Evolutionary conservation across 1,140 invertebrate genomes (phyloP).

Genomic region (Aporrectodea caliginosa): DNA sequence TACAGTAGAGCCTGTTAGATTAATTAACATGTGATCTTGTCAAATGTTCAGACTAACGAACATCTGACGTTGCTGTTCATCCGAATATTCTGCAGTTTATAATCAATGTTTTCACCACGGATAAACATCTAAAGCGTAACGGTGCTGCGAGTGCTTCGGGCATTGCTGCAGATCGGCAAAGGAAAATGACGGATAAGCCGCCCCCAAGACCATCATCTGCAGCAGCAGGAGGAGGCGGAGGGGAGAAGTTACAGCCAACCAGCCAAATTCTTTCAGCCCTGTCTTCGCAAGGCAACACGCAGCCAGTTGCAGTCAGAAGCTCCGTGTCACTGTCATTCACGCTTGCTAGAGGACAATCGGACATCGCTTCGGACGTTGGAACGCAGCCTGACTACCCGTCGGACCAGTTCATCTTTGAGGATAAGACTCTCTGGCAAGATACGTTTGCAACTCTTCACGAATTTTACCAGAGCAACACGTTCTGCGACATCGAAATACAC

Average conservation of each 20-base stretch:
- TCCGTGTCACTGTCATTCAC: not conserved
- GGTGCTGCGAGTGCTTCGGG: no score
- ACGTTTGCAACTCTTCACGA: conserved; percentile 37
- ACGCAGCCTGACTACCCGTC: not conserved
- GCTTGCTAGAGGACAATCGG: not conserved
- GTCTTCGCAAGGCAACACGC: not conserved
- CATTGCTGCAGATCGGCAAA: no score
- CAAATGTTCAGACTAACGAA: no score
- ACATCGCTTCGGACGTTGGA: not conserved
- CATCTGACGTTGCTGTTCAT: no score
- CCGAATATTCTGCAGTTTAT: no score
- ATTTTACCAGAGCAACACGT: conserved; percentile 40
- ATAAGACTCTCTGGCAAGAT: conserved; percentile 20
- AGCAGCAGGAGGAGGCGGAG: not conserved
- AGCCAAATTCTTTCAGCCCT: not conserved
- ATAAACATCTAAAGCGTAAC: no score
- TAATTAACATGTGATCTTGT: no score
- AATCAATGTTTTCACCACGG: no score
- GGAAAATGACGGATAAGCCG: not conserved
- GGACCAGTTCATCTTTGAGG: not conserved
- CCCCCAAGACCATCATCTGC: not conserved
- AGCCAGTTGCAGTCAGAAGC: not conserved
- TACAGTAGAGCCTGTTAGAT: no score
- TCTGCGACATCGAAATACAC: conserved; percentile 51
- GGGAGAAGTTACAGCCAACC: no score